A percentile compares a stretch with the other conserved stretches of the same genome.
phyloP scores from a whole-genome alignment of 1,140 invertebrate genomes.

The Nephotettix cincticeps region DNA sequence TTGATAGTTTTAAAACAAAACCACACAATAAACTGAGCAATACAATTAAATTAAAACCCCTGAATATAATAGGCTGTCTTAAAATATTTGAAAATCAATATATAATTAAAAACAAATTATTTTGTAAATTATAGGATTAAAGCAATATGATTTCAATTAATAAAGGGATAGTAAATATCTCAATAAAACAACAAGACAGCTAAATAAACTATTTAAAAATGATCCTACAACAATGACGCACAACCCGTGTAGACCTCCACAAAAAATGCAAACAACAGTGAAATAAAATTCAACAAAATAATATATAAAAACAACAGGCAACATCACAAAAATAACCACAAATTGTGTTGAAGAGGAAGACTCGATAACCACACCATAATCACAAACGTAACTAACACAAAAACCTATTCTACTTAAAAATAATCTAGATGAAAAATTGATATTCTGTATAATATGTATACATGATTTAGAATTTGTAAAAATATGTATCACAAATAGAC shows the following conservation, averaged over 20 bases:
- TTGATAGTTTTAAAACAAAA: no score
- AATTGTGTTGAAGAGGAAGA: background rate
- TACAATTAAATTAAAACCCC: no score
- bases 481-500: conserved; percentile 15
- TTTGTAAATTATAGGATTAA: no score
- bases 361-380: background rate
- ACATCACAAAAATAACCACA: background rate
- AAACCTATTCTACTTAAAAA: background rate
- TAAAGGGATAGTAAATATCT: no score
- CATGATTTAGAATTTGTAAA: conserved; percentile 22
- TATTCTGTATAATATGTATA: conserved; percentile 6
- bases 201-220: conserved; percentile 15
- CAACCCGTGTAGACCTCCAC: background rate
- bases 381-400: conserved; percentile 6
- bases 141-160: no score
- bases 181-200: background rate
- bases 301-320: conserved; percentile 11
- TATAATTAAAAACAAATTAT: no score
- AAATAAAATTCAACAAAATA: conserved; percentile 14
- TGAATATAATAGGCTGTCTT: no score
- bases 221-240: conserved; percentile 1
- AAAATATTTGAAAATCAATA: no score
- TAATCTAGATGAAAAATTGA: background rate
- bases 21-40: no score
- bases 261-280: conserved; percentile 12